These are phyloP conservation scores for Sminthurides aquaticus DNA, from an alignment of 2,888 invertebrate genomes.

Conservation along the genomic window DNA sequence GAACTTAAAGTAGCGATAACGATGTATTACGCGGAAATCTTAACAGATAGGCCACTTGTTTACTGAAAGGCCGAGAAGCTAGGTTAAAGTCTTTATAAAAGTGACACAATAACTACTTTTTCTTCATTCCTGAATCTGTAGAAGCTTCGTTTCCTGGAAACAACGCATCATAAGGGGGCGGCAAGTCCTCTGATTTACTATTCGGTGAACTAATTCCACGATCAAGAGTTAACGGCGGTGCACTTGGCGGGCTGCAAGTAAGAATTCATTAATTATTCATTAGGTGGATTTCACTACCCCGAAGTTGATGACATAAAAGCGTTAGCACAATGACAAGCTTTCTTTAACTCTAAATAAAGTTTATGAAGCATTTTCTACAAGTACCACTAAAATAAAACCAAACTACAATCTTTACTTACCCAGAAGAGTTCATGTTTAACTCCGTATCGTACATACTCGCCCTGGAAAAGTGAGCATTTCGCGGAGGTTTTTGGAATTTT, in stretches of 20 bases:
- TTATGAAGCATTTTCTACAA: no score
- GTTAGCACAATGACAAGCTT: no score
- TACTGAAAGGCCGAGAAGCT: no score
- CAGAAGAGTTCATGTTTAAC: slow-evolving; percentile 6
- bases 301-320: no score
- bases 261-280: no score
- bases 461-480: slow-evolving; percentile 19
- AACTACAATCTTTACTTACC: slow-evolving; percentile 9
- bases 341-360: no score
- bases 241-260: slow-evolving; percentile 20
- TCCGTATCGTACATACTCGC: slow-evolving; percentile 14
- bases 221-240: slow-evolving; percentile 26
- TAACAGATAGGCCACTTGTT: no score
- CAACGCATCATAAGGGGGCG: slow-evolving; percentile 37
- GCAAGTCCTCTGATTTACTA: slow-evolving; percentile 32
- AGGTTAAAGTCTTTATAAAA: no score
- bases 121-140: background rate
- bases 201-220: slow-evolving; percentile 21
- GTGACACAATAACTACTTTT: background rate
- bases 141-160: slow-evolving; percentile 23
- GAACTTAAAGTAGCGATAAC: no score
- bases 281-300: no score
- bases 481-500: slow-evolving; percentile 30
- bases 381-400: no score
- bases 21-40: no score